phyloP scores from a whole-genome alignment of 2,797 vertebrate species.

The Clarias pachynema region DNA sequence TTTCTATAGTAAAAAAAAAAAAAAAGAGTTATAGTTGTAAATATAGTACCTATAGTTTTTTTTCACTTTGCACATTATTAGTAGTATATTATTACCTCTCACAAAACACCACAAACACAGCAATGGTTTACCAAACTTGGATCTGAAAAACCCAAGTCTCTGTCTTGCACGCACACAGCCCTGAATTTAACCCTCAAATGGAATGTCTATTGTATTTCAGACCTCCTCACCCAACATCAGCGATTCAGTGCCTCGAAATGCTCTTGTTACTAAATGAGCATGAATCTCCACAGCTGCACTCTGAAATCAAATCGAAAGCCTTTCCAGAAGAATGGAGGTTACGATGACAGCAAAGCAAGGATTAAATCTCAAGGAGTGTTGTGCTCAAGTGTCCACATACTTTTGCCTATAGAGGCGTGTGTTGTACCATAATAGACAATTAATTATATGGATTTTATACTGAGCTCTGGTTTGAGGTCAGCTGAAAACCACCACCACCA shows the following conservation, averaged over 20 bases:
- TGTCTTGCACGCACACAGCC: neutral
- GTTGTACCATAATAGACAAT: neutral
- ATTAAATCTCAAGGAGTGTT: neutral
- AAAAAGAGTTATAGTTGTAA: too few relatives aligned
- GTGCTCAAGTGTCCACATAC: neutral
- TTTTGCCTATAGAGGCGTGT: neutral
- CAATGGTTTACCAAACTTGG: neutral
- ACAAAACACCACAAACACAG: neutral
- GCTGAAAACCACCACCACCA: neutral
- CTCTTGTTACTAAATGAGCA: neutral
- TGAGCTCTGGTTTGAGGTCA: neutral
- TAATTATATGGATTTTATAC: neutral
- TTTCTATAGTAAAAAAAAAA: too few relatives aligned
- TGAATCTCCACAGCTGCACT: neutral
- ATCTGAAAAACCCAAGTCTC: neutral
- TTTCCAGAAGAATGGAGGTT: neutral
- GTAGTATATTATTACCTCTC: neutral
- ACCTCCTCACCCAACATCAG: neutral
- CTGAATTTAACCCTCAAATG: neutral
- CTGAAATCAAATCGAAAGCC: neutral
- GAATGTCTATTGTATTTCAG: neutral
- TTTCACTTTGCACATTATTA: neutral
- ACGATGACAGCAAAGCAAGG: neutral
- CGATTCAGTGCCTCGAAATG: neutral
- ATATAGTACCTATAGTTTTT: neutral